These are phyloP conservation scores for Napeogenes sylphis DNA, from an alignment of 2,888 invertebrate species.

Conservation along the genomic window DNA sequence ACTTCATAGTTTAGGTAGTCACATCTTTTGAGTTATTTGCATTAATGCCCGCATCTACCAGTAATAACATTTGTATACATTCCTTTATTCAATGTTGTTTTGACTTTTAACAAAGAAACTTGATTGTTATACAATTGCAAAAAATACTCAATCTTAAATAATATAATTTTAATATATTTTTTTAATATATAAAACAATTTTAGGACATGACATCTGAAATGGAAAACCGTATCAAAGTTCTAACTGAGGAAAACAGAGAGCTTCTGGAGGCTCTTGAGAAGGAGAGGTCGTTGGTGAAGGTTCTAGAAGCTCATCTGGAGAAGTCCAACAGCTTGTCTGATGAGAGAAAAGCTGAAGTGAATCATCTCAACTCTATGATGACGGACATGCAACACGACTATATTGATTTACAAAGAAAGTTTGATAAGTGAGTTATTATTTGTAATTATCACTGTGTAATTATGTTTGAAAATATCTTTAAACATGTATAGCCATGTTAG, in stretches of 20 bases:
- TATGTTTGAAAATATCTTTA: no score
- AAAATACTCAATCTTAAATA: no score
- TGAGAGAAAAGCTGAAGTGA: conserved; percentile 73
- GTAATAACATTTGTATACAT: no score
- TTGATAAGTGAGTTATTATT: conserved; percentile 56
- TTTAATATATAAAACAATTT: not conserved
- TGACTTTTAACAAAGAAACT: no score
- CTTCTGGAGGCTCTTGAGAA: conserved; percentile 71
- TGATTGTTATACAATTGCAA: no score
- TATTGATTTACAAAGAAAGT: conserved; percentile 61
- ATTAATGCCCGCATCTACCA: no score
- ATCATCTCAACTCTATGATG: conserved; percentile 59
- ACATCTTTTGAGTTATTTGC: no score
- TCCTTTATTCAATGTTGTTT: no score
- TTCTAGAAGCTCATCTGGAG: conserved; percentile 70
- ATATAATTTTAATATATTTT: no score
- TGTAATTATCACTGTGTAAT: not conserved
- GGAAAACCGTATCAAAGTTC: conserved; percentile 65
- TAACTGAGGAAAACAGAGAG: conserved; percentile 70
- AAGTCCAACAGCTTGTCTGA: conserved; percentile 67
- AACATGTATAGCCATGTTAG: no score
- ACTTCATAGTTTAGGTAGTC: no score
- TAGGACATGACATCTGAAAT: conserved; percentile 64
- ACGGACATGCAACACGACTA: conserved; percentile 68
- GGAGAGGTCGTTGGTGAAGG: conserved; percentile 73